phyloP scores from a whole-genome alignment of 2,797 vertebrate species.

The Epinephelus malabaricus region DNA sequence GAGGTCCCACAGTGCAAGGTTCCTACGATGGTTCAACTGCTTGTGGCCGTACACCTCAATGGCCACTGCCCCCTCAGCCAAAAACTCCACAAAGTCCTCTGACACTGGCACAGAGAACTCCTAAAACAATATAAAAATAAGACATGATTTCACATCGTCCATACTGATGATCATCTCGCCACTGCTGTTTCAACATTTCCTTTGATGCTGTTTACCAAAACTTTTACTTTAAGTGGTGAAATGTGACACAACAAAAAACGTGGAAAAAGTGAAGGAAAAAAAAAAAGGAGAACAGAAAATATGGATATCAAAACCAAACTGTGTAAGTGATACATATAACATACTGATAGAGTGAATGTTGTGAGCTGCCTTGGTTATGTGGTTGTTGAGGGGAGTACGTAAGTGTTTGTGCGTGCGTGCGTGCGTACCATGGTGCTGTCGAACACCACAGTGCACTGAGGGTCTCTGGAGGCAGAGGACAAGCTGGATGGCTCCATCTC shows the following conservation, averaged over 20 bases:
- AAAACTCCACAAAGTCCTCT: constrained; percentile 95
- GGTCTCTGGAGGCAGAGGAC: constrained; percentile 88
- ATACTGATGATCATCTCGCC: neutral
- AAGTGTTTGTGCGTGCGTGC: neutral
- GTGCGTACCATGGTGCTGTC: constrained; percentile 90
- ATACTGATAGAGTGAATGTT: neutral
- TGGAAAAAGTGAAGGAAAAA: too few relatives aligned
- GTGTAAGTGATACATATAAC: too few relatives aligned
- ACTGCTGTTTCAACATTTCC: neutral
- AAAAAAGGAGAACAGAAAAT: neutral
- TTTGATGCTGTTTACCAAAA: neutral
- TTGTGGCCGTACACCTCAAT: constrained; percentile 96
- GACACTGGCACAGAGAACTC: constrained; percentile 91
- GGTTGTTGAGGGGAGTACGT: neutral
- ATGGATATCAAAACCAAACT: too few relatives aligned
- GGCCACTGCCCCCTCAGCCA: constrained; percentile 93
- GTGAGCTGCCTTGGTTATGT: too few relatives aligned
- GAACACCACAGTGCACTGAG: constrained; percentile 95
- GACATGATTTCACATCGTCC: neutral
- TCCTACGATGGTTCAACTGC: constrained; percentile 91
- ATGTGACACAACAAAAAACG: neutral
- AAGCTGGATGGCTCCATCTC: constrained; percentile 89
- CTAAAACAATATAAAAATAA: constrained; percentile 67
- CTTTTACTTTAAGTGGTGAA: neutral
- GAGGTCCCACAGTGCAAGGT: constrained; percentile 95